These are phyloP conservation scores for Heliocidaris tuberculata DNA, from an alignment of 35 echinoderm and acorn worm genomes.

Conservation along the genomic window DNA sequence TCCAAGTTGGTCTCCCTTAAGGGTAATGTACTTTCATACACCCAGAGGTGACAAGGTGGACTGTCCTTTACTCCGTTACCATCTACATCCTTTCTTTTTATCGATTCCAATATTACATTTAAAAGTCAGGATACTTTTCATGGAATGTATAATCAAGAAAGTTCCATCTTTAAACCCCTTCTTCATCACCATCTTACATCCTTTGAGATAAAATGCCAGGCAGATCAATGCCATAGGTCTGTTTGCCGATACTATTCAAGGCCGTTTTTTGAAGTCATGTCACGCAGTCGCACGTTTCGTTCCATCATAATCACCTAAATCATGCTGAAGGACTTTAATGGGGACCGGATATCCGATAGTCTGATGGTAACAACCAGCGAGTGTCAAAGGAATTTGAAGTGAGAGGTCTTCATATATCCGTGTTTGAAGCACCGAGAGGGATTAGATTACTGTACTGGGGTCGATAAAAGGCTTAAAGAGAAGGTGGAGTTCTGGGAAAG, in stretches of 20 bases:
- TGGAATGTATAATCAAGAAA: background rate
- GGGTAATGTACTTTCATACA: background rate
- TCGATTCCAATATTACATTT: background rate
- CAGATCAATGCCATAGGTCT: background rate
- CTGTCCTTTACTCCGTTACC: background rate
- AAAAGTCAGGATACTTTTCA: background rate
- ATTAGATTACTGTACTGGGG: background rate
- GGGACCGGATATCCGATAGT: background rate
- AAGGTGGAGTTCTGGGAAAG: too few relatives aligned
- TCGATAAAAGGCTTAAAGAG: background rate
- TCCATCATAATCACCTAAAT: background rate
- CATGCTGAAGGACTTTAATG: background rate
- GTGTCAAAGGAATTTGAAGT: background rate
- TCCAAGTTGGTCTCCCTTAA: background rate
- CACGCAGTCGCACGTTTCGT: background rate
- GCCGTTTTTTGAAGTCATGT: background rate
- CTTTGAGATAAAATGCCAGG: background rate
- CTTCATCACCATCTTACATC: background rate
- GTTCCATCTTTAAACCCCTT: background rate
- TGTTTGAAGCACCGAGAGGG: background rate
- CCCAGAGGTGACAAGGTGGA: background rate
- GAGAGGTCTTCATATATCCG: background rate
- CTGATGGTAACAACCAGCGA: background rate
- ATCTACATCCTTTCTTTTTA: background rate
- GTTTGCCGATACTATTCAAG: background rate